phyloP scores from a whole-genome alignment of 2,797 vertebrate species.

The Coilia nasus region DNA sequence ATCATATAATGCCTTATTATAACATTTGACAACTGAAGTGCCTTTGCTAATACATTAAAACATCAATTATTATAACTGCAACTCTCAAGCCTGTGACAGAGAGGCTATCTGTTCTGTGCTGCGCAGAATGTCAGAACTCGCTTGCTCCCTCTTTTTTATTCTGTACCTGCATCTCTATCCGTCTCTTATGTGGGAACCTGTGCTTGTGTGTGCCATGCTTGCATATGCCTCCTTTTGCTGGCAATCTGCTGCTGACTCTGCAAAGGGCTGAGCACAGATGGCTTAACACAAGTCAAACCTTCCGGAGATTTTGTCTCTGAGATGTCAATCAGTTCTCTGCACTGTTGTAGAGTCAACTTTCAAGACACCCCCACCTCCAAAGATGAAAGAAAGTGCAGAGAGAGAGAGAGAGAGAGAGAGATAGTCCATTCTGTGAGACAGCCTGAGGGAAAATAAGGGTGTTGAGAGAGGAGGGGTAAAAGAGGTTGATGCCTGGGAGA shows the following conservation, averaged over 20 bases:
- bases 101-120: background rate
- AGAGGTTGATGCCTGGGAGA: background rate
- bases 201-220: background rate
- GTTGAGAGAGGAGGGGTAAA: background rate
- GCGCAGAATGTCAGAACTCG: background rate
- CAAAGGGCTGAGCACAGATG: constrained; percentile 5
- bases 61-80: constrained; percentile 12
- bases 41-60: background rate
- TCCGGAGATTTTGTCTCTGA: constrained; percentile 13
- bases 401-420: constrained; percentile 10
- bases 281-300: constrained; percentile 36
- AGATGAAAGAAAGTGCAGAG: constrained; percentile 1
- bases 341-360: background rate
- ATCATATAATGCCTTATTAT: background rate
- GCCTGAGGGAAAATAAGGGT: background rate
- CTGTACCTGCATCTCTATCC: background rate
- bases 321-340: constrained; percentile 35
- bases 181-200: too few relatives aligned
- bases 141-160: background rate
- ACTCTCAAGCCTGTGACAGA: background rate
- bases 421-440: background rate
- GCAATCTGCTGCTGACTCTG: background rate
- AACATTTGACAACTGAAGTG: background rate
- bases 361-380: background rate
- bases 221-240: background rate